phyloP scores from a whole-genome alignment of 2,113 vertebrate genomes.

The Nasalis larvatus region DNA sequence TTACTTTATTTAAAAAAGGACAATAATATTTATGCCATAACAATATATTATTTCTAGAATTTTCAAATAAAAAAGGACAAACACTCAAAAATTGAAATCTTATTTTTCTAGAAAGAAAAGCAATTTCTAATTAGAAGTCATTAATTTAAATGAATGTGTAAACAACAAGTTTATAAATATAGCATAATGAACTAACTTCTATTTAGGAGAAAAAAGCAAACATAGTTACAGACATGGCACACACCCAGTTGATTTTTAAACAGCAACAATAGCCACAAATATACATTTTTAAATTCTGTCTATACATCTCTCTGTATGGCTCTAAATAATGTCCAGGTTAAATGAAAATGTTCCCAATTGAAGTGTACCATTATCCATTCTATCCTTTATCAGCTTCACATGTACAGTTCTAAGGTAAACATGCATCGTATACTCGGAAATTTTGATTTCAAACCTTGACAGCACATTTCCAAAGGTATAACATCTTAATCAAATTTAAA shows the following conservation, averaged over 20 bases:
- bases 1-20: neutral
- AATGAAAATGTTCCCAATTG: constrained; percentile 66
- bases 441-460: constrained; percentile 77
- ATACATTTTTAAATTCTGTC: constrained; percentile 13
- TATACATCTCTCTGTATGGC: neutral
- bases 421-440: constrained; percentile 61
- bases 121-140: constrained; percentile 31
- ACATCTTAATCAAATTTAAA: constrained; percentile 86
- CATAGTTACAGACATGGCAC: neutral
- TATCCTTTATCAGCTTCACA: constrained; percentile 38
- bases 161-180: constrained; percentile 16
- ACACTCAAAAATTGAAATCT: neutral
- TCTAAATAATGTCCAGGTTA: constrained; percentile 67
- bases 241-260: neutral
- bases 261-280: neutral
- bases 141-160: neutral
- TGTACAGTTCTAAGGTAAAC: constrained; percentile 75
- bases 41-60: neutral
- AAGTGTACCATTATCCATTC: constrained; percentile 67
- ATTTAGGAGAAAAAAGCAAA: neutral
- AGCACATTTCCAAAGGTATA: constrained; percentile 82
- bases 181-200: neutral
- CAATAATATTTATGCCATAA: neutral
- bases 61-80: neutral
- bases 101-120: neutral